Evolutionary conservation across 1,140 invertebrate genomes (phyloP), one percentile per base, ranked within the genome.

Genomic region (Drosophila serrata): DNA sequence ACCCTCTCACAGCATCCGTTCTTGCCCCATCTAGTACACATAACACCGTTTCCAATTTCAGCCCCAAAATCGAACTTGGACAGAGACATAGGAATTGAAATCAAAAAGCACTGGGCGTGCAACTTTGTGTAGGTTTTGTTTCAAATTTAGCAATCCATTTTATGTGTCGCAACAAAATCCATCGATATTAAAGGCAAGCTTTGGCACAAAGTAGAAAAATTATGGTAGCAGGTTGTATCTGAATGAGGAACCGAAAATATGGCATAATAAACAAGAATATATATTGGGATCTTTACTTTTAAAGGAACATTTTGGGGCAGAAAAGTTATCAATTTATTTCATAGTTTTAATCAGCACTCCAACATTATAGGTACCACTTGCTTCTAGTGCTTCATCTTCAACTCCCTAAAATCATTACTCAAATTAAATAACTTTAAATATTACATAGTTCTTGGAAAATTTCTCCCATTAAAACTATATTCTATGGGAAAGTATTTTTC

Each of bases 21-120:
- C 70, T 75, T 79, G 75, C 78, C 64, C 62, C 82, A 82, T 79
- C 64, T 78, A 64, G 70, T 73, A 64, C 79, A 73, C 79, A 87
- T 79, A 86, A 87, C 84, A 86, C 82, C 82, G 74, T 79, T 86
- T 86, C 59, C 82, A 87, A 86, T 86, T 87, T 82, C 65, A 82
- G 67, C 62, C 81, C 78, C 61, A 79, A 79, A 55, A 86, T 87
- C 79, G 79, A 86, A 79, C 75, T 72, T 70, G 62, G 70, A 87
- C 64, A 87, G 68, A 79, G 75, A 7, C 35, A 77, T 62, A 55
- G 58, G 75, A 81, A 82, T 75, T 76, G 65, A 68, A 86, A 82
- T 85, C 60, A 75, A 74, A 73, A 85, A 61, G 35, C 51, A 45
- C 67, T n/a, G 48, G 24, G 13, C 11, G 22, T 15, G 37, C 63